Conservation (phyloP, 2,113 vertebrate species). For the Hippopotamus amphibius region DNA sequence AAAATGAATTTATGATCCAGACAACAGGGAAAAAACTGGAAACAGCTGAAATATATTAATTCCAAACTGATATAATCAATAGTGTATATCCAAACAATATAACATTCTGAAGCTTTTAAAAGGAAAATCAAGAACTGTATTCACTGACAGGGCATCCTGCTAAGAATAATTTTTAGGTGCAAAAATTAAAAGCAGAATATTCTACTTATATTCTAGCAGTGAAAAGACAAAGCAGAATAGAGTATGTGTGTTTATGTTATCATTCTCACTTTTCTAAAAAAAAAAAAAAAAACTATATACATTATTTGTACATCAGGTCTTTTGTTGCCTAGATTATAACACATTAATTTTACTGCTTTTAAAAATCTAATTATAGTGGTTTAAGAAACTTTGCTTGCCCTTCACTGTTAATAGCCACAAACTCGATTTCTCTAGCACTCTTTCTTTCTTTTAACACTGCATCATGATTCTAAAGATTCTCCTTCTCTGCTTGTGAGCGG, state of each 20-base stretch:
- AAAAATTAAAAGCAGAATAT: background rate
- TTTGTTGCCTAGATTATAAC: background rate
- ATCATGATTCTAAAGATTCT: background rate
- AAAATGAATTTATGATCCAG: background rate
- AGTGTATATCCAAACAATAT: background rate
- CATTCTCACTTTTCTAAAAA: background rate
- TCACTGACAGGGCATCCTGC: background rate
- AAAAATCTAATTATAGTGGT: background rate
- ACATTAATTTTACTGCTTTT: background rate
- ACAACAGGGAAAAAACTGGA: background rate
- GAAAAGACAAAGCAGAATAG: background rate
- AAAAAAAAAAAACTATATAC: too few relatives aligned
- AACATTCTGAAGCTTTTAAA: background rate
- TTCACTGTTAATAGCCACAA: background rate
- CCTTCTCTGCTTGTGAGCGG: background rate
- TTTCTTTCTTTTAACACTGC: background rate
- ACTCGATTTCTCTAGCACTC: background rate
- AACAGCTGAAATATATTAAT: background rate
- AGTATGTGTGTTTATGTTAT: background rate
- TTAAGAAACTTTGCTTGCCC: background rate
- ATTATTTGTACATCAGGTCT: background rate
- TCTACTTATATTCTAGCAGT: background rate
- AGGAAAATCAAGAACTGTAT: background rate
- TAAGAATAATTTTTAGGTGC: background rate
- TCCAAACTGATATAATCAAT: background rate